These are phyloP conservation scores for Coptodon bakossiorum DNA, from an alignment of 2,113 vertebrate species.

Conservation along the genomic window DNA sequence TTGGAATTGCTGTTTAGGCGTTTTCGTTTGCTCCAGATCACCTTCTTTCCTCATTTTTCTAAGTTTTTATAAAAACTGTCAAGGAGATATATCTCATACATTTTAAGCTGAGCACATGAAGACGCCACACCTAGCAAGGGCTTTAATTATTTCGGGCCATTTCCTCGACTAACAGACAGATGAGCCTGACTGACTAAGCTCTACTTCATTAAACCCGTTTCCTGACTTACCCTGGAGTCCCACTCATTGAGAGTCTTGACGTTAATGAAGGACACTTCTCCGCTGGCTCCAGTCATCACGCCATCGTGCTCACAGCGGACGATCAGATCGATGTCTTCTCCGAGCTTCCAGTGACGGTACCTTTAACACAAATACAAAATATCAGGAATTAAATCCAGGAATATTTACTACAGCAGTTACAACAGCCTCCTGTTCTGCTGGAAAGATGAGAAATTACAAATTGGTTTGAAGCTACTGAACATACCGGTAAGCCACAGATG, in stretches of 20 bases:
- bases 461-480: background rate
- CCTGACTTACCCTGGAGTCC: constrained; percentile 86
- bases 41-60: background rate
- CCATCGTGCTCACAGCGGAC: constrained; percentile 96
- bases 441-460: background rate
- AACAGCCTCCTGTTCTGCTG: background rate
- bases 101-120: background rate
- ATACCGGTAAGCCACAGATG: constrained; percentile 94
- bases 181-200: background rate
- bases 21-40: background rate
- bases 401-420: background rate
- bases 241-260: constrained; percentile 98
- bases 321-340: constrained; percentile 96
- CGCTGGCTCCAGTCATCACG: constrained; percentile 95
- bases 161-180: background rate
- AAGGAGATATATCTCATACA: rapidly evolving
- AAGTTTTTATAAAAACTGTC: background rate
- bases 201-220: background rate
- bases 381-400: background rate
- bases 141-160: background rate
- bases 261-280: constrained; percentile 97
- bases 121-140: background rate
- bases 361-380: constrained; percentile 51
- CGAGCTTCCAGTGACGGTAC: constrained; percentile 97
- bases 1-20: background rate